phyloP scores from a whole-genome alignment of 2,888 invertebrate species.

The Epiperipatus broadwayi region DNA sequence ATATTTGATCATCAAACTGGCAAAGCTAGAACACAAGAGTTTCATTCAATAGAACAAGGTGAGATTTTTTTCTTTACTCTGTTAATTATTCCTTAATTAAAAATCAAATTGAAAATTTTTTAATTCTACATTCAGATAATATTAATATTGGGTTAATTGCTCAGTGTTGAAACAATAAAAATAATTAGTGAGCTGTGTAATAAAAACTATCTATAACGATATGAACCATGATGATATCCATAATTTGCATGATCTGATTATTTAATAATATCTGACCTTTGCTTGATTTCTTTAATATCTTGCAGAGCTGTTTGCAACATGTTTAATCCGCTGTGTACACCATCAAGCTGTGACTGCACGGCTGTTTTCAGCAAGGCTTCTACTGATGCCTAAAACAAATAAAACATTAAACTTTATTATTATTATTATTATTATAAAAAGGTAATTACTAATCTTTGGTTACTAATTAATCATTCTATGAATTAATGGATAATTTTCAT shows the following conservation, averaged over 20 bases:
- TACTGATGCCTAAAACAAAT: conserved; percentile 47
- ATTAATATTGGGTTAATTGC: too few species aligned
- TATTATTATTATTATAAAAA: too few species aligned
- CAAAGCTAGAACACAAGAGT: too few species aligned
- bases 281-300: conserved; percentile 48
- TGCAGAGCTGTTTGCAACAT: conserved; percentile 66
- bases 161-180: too few species aligned
- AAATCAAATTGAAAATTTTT: too few species aligned
- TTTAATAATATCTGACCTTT: conserved; percentile 34
- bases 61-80: too few species aligned
- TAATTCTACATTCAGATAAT: too few species aligned
- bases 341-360: conserved; percentile 92
- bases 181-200: not conserved
- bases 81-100: too few species aligned
- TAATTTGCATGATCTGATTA: conserved; percentile 5
- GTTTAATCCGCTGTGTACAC: conserved; percentile 76
- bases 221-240: too few species aligned
- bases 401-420: conserved; percentile 6
- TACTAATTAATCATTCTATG: not conserved
- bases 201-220: not conserved
- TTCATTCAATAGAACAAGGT: too few species aligned
- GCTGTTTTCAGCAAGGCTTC: conserved; percentile 93
- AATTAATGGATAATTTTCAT: too few species aligned
- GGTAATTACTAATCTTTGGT: not conserved
- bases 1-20: too few species aligned